Base-by-base conservation (phyloP, 1,140 invertebrate species). In the Hylaeus volcanicus region DNA sequence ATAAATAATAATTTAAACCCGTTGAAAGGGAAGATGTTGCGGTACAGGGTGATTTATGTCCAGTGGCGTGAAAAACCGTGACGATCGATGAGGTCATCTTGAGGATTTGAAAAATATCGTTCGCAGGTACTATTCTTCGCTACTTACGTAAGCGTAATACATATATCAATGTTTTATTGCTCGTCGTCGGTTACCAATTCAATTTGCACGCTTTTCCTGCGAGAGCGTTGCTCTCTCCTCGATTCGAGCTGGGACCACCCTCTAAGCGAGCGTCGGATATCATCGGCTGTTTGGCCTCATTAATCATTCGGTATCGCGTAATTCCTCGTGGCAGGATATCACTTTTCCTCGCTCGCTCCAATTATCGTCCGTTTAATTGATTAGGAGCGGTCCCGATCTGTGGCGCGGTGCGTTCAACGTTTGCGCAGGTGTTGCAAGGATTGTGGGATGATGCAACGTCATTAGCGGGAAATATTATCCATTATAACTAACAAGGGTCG, bases 221-320 rank as follows among this genome's bases (percentile, higher is more conserved):
- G 6, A 2, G 51, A 51, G 6, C 51, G 6, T 11, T 51, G 8
- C 2, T 48, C 8, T 5, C 8, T 48, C 8, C 45, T 48, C 8
- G 11, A 11, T 51, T 51, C 51, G 15, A 56, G 2, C 45, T 1
- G 3, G 43, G 53, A 65, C 77, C 77, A 79, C 60, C 77, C 70
- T 79, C 60, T 55, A 79, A 63, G 60, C 70, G 2, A 8, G 55
- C 56, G 12, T 70, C 75, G 68, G 45, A 53, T 71, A 79, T 65
- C 70, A 12, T 65, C 77, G 70, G 63, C 53, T 14, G 41, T 26
- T 15, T 64, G 61, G 12, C 60, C 53, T 66, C 70, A 64, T 79
- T 79, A 74, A 79, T 74, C 71, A 74, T n/a, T 9, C 60, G 58
- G 37, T 58, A 73, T 79, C 70, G 61, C 71, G 70, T 79, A 74